Base-by-base conservation (phyloP, 1,140 invertebrate species). In the Pogonognathellus flavescens region DNA sequence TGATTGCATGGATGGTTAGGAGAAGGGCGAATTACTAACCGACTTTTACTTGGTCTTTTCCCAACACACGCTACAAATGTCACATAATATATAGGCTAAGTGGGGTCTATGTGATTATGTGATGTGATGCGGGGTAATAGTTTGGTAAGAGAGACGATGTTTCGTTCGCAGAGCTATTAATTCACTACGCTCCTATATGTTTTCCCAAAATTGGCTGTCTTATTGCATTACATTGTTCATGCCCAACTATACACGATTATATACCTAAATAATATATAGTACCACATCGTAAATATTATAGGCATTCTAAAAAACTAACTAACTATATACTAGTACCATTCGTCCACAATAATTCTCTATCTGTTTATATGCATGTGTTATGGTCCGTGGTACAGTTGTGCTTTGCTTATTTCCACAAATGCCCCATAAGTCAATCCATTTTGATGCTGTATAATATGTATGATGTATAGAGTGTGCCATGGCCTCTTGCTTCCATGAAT, bases 1-100 rank as follows among this genome's bases (percentile, higher is more conserved):
- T 76, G 31, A 76, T 76, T 76, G 70, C 25, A 76, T 76, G 49
- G 70, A 41, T 41, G 31, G 70, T 49, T 41, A n/a, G 16, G 14
- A 16, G n/a, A 49, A n/a, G 31, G 1, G 31, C 14, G 70, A 76
- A 76, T 18, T 49, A 49, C 25, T 18, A 76, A n/a, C 70, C 16
- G 49, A 16, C 25, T 57, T n/a, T n/a, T 25, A 50, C 31, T 76
- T 76, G 1, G 8, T 31, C 49, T 76, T 41, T 13, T 31, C 41
- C 59, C 11, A 57, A 57, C 53, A 14, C 53, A 57, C 53, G 53
- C 53, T 57, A 57, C n/a, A 57, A 57, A 57, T 57, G 53, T 57
- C 53, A 57, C 11, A n/a, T 57, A 57, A 41, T 41, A 41, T 41
- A 41, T 41, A 41, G 31, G 31, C 31, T 41, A 41, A 41, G 31